A percentile compares a stretch with the other conserved stretches of the same genome.
phyloP scores from a whole-genome alignment of 2,888 invertebrate genomes.

The Keiferia lycopersicella region DNA sequence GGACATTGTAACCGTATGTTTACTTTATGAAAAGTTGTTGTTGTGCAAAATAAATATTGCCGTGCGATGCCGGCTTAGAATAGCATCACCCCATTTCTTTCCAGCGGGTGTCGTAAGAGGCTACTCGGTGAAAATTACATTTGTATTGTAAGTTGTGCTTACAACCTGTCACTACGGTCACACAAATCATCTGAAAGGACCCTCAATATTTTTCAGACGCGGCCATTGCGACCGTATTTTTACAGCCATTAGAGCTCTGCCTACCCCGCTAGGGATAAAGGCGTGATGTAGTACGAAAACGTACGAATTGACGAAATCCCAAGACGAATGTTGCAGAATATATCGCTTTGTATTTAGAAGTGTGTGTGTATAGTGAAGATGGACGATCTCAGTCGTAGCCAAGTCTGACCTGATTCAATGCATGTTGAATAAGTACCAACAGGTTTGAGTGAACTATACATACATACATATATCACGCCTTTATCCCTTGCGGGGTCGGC shows the following conservation, averaged over 20 bases:
- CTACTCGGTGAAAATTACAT: not conserved
- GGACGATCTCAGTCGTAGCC: slow-evolving; percentile 11
- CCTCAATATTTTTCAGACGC: too few species aligned
- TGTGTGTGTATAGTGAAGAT: not conserved
- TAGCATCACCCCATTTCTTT: too few species aligned
- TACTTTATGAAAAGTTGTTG: not conserved
- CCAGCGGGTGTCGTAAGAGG: too few species aligned
- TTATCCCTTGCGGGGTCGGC: not conserved
- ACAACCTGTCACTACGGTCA: too few species aligned
- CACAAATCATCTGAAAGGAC: too few species aligned
- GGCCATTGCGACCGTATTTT: too few species aligned
- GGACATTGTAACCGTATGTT: not conserved
- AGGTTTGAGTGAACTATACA: not conserved
- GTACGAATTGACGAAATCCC: not conserved
- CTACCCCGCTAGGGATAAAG: too few species aligned
- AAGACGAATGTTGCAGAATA: not conserved
- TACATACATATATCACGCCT: not conserved
- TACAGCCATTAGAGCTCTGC: too few species aligned
- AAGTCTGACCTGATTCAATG: not conserved
- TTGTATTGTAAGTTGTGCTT: not conserved
- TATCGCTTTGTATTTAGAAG: slow-evolving; percentile 14
- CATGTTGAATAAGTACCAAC: slow-evolving; percentile 6
- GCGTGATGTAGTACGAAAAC: too few species aligned
- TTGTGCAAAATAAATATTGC: not conserved
- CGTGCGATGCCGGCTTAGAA: too few species aligned